Conservation (phyloP, 2,113 vertebrate genomes). For the Actenoides hombroni region DNA sequence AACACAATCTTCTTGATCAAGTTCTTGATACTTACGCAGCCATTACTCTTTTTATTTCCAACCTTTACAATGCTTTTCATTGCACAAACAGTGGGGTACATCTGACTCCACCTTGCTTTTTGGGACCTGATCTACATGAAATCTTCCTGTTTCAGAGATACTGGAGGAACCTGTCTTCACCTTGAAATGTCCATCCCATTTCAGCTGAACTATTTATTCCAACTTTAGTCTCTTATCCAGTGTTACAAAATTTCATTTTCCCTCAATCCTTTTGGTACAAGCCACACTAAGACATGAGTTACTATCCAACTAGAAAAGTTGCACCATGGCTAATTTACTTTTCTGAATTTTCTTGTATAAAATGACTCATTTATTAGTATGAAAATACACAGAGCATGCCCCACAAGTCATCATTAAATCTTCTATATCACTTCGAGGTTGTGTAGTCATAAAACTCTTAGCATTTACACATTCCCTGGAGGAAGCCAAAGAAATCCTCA, state of each 20-base stretch:
- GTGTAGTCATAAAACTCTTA: not conserved
- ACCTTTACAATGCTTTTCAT: not conserved
- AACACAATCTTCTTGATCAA: not conserved
- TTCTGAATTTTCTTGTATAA: not conserved
- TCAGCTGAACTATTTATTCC: not conserved
- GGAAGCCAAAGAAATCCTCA: not conserved
- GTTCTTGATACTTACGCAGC: not conserved
- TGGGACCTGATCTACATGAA: not conserved
- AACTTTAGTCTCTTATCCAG: not conserved
- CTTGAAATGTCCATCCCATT: not conserved
- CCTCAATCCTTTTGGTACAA: not conserved
- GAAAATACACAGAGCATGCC: not conserved
- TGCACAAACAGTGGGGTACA: not conserved
- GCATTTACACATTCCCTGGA: not conserved
- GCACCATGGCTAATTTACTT: not conserved
- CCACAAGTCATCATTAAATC: not conserved
- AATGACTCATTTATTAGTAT: not conserved
- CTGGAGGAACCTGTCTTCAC: not conserved
- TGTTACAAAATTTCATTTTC: not conserved
- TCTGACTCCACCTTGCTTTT: not conserved
- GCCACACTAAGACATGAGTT: not conserved
- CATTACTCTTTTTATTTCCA: not conserved
- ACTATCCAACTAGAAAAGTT: not conserved
- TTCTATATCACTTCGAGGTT: not conserved
- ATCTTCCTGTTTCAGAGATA: not conserved